phyloP scores from a whole-genome alignment of 2,113 vertebrate genomes.

The Cololabis saira region DNA sequence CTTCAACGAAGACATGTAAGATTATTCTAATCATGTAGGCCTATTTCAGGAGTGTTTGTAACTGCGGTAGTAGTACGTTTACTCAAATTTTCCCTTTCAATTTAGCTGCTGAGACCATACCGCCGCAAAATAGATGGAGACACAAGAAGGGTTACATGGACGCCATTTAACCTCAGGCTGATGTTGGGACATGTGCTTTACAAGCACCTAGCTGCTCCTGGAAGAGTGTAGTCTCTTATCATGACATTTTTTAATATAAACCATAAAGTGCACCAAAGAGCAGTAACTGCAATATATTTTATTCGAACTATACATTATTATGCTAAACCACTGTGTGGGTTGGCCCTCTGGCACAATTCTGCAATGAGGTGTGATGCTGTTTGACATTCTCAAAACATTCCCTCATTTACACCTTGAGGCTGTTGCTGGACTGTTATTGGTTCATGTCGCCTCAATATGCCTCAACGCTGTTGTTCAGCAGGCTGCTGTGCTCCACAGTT shows the following conservation, averaged over 20 bases:
- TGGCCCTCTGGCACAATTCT: slow-evolving; percentile 1
- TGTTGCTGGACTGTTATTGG: slow-evolving; percentile 1
- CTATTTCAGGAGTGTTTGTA: slow-evolving; percentile 23
- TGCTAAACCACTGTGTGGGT: not conserved
- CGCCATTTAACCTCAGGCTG: slow-evolving; percentile 46
- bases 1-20: slow-evolving; percentile 14
- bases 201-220: slow-evolving; percentile 34
- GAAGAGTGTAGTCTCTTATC: slow-evolving; percentile 17
- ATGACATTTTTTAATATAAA: slow-evolving; percentile 32
- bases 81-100: slow-evolving; percentile 21
- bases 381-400: slow-evolving; percentile 4
- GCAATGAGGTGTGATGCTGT: not conserved
- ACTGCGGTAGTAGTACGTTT: not conserved
- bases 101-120: slow-evolving; percentile 30
- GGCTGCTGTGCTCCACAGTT: slow-evolving; percentile 38
- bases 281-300: not conserved
- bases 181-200: slow-evolving; percentile 28
- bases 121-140: slow-evolving; percentile 33
- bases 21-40: not conserved
- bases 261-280: slow-evolving; percentile 9
- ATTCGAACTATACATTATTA: not conserved
- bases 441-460: slow-evolving; percentile 41
- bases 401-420: slow-evolving; percentile 28
- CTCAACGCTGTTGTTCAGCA: slow-evolving; percentile 18
- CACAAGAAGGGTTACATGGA: slow-evolving; percentile 14